phyloP scores from a whole-genome alignment of 2,113 vertebrate species.

The Melanerpes aurifrons region DNA sequence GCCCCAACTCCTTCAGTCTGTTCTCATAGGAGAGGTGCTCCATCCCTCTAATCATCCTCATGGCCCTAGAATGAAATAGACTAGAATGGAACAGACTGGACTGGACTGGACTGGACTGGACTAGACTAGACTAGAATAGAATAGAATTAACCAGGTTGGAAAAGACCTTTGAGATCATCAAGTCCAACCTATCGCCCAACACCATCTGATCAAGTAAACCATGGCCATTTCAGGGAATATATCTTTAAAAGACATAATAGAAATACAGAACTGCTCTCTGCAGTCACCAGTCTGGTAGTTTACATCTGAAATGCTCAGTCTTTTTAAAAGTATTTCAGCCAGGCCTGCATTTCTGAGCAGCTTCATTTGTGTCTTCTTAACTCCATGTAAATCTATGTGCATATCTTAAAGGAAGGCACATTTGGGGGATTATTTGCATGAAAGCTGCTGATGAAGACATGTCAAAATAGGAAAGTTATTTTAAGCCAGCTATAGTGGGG shows the following conservation, averaged over 20 bases:
- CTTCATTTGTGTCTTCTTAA: constrained; percentile 52
- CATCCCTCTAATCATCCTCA: too few species aligned
- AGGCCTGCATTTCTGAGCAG: constrained; percentile 19
- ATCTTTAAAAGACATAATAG: not conserved
- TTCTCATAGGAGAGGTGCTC: too few species aligned
- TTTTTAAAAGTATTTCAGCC: not conserved
- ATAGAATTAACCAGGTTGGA: too few species aligned
- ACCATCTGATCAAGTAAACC: too few species aligned
- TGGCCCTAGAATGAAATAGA: too few species aligned
- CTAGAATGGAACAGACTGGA: too few species aligned
- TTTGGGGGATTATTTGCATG: constrained; percentile 66
- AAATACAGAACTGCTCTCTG: not conserved
- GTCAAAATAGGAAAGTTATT: constrained; percentile 65
- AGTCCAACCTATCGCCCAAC: too few species aligned
- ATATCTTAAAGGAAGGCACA: constrained; percentile 52
- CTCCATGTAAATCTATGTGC: constrained; percentile 71
- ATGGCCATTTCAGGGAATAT: not conserved
- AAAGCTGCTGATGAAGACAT: constrained; percentile 65
- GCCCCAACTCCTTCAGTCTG: too few species aligned
- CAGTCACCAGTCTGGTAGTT: not conserved
- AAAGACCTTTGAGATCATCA: too few species aligned
- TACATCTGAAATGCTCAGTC: not conserved
- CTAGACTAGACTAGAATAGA: too few species aligned
- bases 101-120: too few species aligned
- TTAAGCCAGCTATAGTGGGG: constrained; percentile 53